Conservation (phyloP, 2,113 vertebrate genomes). For the Sinocyclocheilus grahami region DNA sequence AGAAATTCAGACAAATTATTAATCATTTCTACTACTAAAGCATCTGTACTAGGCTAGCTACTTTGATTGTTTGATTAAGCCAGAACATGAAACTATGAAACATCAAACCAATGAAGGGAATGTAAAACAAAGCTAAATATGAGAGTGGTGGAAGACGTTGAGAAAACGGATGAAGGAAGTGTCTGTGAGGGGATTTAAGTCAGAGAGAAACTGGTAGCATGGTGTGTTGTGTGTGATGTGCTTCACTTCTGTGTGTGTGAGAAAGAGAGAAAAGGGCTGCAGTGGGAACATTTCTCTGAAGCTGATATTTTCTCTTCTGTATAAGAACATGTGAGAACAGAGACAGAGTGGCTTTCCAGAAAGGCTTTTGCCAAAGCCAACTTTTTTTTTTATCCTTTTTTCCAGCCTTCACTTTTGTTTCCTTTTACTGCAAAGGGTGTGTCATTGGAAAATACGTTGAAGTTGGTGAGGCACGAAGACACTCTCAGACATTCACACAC, state of each 20-base stretch:
- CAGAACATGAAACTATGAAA: background rate
- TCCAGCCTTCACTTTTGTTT: conserved; percentile 52
- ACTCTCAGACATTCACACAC: conserved; percentile 30
- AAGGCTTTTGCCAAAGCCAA: conserved; percentile 39
- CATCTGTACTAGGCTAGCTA: background rate
- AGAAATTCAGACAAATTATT: background rate
- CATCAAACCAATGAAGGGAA: background rate
- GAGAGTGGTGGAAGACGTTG: background rate
- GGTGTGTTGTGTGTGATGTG: background rate
- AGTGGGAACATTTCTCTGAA: conserved; percentile 25
- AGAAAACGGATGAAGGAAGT: background rate
- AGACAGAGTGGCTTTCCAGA: conserved; percentile 47
- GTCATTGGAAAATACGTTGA: conserved; percentile 47
- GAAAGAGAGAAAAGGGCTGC: background rate
- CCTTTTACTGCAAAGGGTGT: conserved; percentile 47
- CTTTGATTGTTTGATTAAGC: background rate
- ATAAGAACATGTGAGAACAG: conserved; percentile 42
- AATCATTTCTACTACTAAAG: background rate
- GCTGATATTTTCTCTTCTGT: conserved; percentile 34
- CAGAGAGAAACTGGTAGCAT: background rate
- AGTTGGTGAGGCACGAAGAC: conserved; percentile 43
- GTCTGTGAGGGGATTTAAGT: background rate
- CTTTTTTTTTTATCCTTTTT: conserved; percentile 44
- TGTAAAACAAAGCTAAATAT: background rate
- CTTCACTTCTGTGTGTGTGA: background rate